Evolutionary conservation across 2,113 vertebrate species (phyloP).

Genomic region (Glareola pratincola): DNA sequence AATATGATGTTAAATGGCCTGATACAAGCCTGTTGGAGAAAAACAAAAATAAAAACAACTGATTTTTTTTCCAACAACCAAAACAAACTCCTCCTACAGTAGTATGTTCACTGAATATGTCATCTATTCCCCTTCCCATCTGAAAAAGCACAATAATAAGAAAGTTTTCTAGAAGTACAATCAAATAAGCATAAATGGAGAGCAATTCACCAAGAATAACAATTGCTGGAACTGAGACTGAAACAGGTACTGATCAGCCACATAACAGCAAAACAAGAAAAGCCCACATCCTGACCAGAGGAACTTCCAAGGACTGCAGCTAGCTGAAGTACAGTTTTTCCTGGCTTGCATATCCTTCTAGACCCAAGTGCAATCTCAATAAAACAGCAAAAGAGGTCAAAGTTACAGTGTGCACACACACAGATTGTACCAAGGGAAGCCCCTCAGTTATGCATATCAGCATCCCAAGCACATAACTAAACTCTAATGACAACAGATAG

Average conservation of each 20-base stretch:
- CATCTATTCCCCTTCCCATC: not conserved
- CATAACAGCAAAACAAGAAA: not conserved
- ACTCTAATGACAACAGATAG: not conserved
- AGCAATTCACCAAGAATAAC: not conserved
- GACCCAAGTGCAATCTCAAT: not conserved
- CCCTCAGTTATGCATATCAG: not conserved
- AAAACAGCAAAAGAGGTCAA: not conserved
- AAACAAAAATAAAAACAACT: not conserved
- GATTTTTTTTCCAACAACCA: not conserved
- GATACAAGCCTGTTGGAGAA: conserved; percentile 78
- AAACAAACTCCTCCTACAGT: not conserved
- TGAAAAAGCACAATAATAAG: not conserved
- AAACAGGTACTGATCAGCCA: not conserved
- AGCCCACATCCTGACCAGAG: not conserved
- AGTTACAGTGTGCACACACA: not conserved
- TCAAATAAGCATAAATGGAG: not conserved
- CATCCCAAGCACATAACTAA: not conserved
- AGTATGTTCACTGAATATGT: not conserved
- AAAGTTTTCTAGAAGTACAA: not conserved
- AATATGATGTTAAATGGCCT: conserved; percentile 86
- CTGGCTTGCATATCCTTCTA: not conserved
- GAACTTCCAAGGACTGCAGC: not conserved
- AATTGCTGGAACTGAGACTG: not conserved
- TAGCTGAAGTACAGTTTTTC: not conserved
- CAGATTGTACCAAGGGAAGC: not conserved